Percentiles rank a stretch among this genome's conserved stretches.
These are phyloP conservation scores for Acanthopleura granulata DNA, from an alignment of 2,888 invertebrate species.

Conservation along the genomic window DNA sequence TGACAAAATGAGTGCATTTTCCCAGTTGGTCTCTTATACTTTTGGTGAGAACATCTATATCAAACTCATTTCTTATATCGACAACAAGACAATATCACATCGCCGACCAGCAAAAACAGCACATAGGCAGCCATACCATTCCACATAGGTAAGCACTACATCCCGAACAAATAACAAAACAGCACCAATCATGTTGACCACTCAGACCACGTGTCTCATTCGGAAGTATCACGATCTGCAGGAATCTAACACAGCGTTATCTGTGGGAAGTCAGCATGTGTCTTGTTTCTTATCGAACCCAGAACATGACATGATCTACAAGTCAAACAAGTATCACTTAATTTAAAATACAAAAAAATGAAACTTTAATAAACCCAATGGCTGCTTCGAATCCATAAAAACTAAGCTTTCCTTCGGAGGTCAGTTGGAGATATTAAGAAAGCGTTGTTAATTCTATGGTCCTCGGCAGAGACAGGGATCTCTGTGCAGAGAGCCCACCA, in stretches of 20 bases:
- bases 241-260: background rate
- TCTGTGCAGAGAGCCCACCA: too few species aligned
- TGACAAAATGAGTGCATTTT: background rate
- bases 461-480: too few species aligned
- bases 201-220: too few species aligned
- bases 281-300: background rate
- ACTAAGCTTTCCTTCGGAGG: too few species aligned
- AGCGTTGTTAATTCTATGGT: too few species aligned
- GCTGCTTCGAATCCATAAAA: background rate
- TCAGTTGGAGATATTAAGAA: too few species aligned
- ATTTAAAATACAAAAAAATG: background rate
- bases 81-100: constrained; percentile 1
- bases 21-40: too few species aligned
- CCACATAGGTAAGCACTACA: too few species aligned
- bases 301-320: background rate
- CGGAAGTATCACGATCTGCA: background rate
- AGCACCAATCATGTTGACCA: background rate
- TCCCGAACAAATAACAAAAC: background rate
- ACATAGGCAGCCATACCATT: background rate
- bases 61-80: too few species aligned
- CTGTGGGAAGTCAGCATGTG: background rate
- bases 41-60: too few species aligned
- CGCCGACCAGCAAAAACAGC: background rate
- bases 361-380: background rate
- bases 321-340: constrained; percentile 7